phyloP scores from a whole-genome alignment of 2,797 vertebrate species.

The Oreonectes daqikongensis region DNA sequence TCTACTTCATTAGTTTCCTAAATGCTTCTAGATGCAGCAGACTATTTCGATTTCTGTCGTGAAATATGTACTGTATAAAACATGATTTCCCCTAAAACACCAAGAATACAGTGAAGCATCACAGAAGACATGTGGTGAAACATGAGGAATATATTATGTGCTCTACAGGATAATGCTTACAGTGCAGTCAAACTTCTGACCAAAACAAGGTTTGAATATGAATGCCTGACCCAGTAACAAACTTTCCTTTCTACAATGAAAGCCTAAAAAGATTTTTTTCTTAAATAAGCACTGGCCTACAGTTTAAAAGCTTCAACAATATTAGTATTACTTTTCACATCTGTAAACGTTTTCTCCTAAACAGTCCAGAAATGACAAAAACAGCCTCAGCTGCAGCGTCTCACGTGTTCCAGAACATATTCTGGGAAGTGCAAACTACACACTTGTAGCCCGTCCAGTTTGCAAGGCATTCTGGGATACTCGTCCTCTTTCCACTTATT shows the following conservation, averaged over 20 bases:
- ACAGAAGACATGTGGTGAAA: slow-evolving; percentile 41
- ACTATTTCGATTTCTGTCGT: slow-evolving; percentile 31
- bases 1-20: slow-evolving; percentile 9
- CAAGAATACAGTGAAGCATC: slow-evolving; percentile 42
- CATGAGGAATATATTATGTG: slow-evolving; percentile 39
- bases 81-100: slow-evolving; percentile 53
- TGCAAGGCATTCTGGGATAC: slow-evolving; percentile 98
- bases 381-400: slow-evolving; percentile 89
- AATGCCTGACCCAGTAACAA: slow-evolving; percentile 48
- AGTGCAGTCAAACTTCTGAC: slow-evolving; percentile 49
- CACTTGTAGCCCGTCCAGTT: slow-evolving; percentile 98
- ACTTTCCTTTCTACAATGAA: slow-evolving; percentile 42
- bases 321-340: slow-evolving; percentile 61
- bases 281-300: slow-evolving; percentile 69
- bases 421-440: slow-evolving; percentile 98
- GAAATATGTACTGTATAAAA: slow-evolving; percentile 3
- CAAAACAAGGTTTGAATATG: slow-evolving; percentile 58
- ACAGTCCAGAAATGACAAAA: slow-evolving; percentile 35
- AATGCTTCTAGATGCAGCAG: slow-evolving; percentile 24
- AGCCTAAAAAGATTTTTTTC: slow-evolving; percentile 59
- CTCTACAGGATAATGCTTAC: slow-evolving; percentile 43
- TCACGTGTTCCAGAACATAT: slow-evolving; percentile 90
- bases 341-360: slow-evolving; percentile 62
- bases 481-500: slow-evolving; percentile 99
- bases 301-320: slow-evolving; percentile 64